Percentiles rank a stretch among this genome's conserved stretches.
Conservation (phyloP, 1,140 invertebrate genomes). For the Ectropis grisescens region DNA sequence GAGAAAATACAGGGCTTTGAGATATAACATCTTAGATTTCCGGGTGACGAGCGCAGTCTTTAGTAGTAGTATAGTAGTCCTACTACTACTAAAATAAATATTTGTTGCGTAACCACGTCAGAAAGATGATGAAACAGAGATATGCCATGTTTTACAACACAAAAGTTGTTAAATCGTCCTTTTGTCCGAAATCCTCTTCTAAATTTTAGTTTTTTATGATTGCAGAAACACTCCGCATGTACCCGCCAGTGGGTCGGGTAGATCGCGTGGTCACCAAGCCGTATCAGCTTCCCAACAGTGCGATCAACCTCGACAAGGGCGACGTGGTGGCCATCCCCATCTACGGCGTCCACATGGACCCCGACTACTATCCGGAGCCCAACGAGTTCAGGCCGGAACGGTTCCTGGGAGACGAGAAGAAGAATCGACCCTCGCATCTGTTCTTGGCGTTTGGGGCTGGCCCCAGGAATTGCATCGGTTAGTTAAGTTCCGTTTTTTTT, state of each 20-base stretch:
- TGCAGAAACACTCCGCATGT: constrained; percentile 74
- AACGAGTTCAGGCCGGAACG: constrained; percentile 73
- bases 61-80: too few relatives aligned
- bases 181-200: too few relatives aligned
- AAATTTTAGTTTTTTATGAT: too few relatives aligned
- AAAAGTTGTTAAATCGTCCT: too few relatives aligned
- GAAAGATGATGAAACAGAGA: too few relatives aligned
- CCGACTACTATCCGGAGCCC: constrained; percentile 71
- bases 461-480: constrained; percentile 81
- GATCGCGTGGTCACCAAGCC: constrained; percentile 63
- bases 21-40: too few relatives aligned
- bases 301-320: constrained; percentile 50
- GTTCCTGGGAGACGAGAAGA: constrained; percentile 66
- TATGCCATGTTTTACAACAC: too few relatives aligned
- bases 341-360: constrained; percentile 72
- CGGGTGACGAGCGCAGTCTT: too few relatives aligned
- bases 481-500: too few relatives aligned
- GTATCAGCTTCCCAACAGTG: constrained; percentile 64
- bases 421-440: constrained; percentile 61
- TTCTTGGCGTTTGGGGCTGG: constrained; percentile 82
- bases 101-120: too few relatives aligned
- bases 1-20: too few relatives aligned
- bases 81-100: too few relatives aligned
- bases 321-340: constrained; percentile 59
- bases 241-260: constrained; percentile 69